Evolutionary conservation across 2,888 invertebrate species (phyloP).

Genomic region (Euzetes globulus): DNA sequence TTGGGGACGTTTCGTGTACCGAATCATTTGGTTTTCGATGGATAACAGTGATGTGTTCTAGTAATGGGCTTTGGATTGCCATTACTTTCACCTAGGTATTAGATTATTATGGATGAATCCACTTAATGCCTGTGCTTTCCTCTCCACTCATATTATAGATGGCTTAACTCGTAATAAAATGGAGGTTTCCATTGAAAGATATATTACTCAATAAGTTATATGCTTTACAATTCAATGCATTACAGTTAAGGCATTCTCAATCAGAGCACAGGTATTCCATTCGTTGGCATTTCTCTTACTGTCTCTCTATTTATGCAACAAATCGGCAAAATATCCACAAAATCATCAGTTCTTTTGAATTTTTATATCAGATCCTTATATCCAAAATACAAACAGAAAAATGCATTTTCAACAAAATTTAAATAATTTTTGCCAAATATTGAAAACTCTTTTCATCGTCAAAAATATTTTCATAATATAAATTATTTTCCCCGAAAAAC

Average conservation of each 20-base stretch:
- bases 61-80: not conserved
- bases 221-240: not conserved
- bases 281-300: not conserved
- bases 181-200: not conserved
- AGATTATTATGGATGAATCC: constrained; percentile 1
- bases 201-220: not conserved
- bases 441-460: no score
- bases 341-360: not conserved
- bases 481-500: no score
- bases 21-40: not conserved
- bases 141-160: not conserved
- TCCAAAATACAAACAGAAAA: no score
- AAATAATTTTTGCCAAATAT: no score
- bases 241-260: not conserved
- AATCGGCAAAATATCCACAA: not conserved
- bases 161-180: not conserved
- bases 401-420: no score
- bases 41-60: not conserved
- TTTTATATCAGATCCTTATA: no score
- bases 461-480: no score
- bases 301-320: not conserved
- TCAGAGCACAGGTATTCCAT: not conserved
- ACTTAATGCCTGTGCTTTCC: not conserved
- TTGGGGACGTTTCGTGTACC: not conserved
- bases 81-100: not conserved